A percentile compares a stretch with the other conserved stretches of the same genome.
Evolutionary conservation across 2,797 vertebrate species (phyloP).

Genomic region (Selene dorsalis): DNA sequence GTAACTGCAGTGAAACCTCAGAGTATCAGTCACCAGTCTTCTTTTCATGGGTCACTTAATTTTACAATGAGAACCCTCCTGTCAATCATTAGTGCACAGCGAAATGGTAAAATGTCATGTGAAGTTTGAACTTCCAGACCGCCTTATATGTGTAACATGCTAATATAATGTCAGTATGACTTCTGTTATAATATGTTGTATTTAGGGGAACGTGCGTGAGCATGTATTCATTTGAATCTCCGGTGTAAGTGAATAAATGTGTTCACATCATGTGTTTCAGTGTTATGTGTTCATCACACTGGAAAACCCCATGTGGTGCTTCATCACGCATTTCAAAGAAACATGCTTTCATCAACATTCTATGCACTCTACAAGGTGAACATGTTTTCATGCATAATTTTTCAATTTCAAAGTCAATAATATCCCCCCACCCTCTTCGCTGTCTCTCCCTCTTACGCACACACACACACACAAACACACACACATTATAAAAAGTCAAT

Average conservation of each 20-base stretch:
- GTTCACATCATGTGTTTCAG: conserved; percentile 1
- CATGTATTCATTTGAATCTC: background rate
- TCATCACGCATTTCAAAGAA: conserved; percentile 14
- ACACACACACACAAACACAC: background rate
- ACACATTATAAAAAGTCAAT: conserved; percentile 7
- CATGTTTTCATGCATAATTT: conserved; percentile 32
- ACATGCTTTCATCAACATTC: conserved; percentile 24
- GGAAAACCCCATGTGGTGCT: conserved; percentile 19
- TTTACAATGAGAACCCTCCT: too few species aligned
- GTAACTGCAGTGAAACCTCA: too few species aligned
- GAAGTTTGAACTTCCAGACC: background rate
- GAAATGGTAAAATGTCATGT: background rate
- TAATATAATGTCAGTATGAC: background rate
- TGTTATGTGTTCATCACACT: conserved; percentile 13
- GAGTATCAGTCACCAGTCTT: too few species aligned
- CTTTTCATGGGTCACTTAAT: too few species aligned
- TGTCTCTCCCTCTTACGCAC: background rate
- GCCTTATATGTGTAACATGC: background rate
- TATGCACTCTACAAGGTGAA: conserved; percentile 23
- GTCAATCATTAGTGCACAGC: too few species aligned
- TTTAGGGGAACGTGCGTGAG: too few species aligned
- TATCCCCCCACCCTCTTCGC: conserved; percentile 13
- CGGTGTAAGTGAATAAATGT: background rate
- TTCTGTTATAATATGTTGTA: background rate
- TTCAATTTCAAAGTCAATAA: conserved; percentile 42